Base-by-base conservation (phyloP, 2,888 invertebrate genomes). In the Acrobeloides nanus region DNA sequence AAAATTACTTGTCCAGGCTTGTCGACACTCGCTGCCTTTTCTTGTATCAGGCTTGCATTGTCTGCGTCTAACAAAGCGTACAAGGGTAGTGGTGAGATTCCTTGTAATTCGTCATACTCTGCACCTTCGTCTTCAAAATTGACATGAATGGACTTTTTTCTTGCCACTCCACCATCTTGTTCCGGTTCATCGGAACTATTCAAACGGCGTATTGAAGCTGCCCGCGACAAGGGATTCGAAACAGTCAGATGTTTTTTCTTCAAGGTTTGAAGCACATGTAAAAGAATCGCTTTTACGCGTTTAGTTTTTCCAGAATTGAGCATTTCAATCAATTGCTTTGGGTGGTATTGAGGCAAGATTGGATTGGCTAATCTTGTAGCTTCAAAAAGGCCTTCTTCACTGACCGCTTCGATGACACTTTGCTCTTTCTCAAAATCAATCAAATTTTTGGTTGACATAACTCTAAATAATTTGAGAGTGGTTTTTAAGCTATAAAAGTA, bases 311-410 rank as follows among this genome's bases (percentile, higher is more conserved):
- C 97, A 44, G 92, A 93, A 78, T 95, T 95, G 24, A 99, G 80
- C 31, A 99, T 78, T 73, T 97, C 97, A 87, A 97, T 93, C 27
- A 99, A 79, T 72, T 95, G 95, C 72, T 93, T 93, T 0, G 97
- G 97, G 78, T 99, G 97, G 75, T 97, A 99, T 72, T 99, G 97
- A 0, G 97, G 97, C 51, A 97, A 78, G 33, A 95, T 92, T 0
- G 95, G 95, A 67, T 90, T 95, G 0, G 93, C 92, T 73, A 93
- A 86, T 54, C 92, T 82, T 4, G 92, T 89, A 0, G 95, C 93
- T 76, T 97, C 95, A 76, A 97, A 97, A 42, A 97, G 77, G 12
- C 78, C 78, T 55, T 74, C 73, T 51, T 76, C 75, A 47, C 74
- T 54, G 15, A 66, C 46, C 3, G 57, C 53, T 26, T 54, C 55